Base-by-base conservation (phyloP, 2,888 invertebrate species). In the Drosophila parthenogenetica region DNA sequence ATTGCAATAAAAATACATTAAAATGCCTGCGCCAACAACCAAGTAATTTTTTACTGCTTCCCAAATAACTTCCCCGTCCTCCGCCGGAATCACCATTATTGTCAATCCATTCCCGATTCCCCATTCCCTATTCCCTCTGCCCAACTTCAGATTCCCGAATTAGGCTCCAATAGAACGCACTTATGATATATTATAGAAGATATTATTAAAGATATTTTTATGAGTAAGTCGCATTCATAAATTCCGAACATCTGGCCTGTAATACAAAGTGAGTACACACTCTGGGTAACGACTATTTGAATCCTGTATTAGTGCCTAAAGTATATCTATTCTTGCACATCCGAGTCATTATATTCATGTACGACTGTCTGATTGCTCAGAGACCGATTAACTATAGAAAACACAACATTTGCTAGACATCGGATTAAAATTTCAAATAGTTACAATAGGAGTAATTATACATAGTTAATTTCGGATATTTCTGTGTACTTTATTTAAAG, bases 1-100 rank as follows among this genome's bases (percentile, higher is more conserved):
- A 84, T 73, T 67, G 76, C 76, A 81, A 87, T 81, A 75, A 88
- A 88, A 85, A 72, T 71, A 70, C 89, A 88, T 87, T 83, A 79
- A 83, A 87, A 89, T 77, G 69, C 70, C 86, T 51, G 55, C 37
- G 51, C 64, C 65, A 55, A 67, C 63, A 71, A 63, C 66, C 69
- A 62, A 74, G 54, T 55, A 42, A 64, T 51, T 64, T 62, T 49
- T 48, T 46, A 60, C 53, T 37, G 25, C 53, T 29, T 51, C 35
- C 35, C 19, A 11, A 46, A 22, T 13, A 11, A 7, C 7, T 19
- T 32, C 11, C 19, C 14, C 43, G 35, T 14, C 5, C 13, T 35
- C 22, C 16, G 2, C 19, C 2, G 11, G n/a, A 46, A 32, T 29
- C 49, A 32, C 7, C 17, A 35, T 43, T 35, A 14, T 25, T 58